Percentiles rank a stretch among this genome's conserved stretches.
Conservation (phyloP, 1,140 invertebrate species). For the Apolygus lucorum region DNA sequence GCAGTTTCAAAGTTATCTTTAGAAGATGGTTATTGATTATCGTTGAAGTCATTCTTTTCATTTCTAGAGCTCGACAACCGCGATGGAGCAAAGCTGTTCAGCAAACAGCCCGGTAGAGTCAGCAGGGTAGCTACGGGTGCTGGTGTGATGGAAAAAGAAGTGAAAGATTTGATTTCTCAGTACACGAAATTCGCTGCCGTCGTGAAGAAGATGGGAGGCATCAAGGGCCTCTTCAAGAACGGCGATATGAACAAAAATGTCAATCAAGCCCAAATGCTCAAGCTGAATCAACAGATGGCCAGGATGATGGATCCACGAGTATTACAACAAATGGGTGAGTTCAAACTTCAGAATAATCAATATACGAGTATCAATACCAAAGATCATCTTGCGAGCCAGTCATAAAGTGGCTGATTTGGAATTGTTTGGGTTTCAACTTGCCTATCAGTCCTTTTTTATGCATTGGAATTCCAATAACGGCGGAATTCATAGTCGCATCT, state of each 20-base stretch:
- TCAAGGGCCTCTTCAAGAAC: slow-evolving; percentile 97
- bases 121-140: slow-evolving; percentile 87
- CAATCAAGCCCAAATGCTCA: slow-evolving; percentile 96
- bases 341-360: no score
- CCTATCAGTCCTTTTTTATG: no score
- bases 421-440: no score
- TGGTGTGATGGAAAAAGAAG: slow-evolving; percentile 90
- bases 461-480: no score
- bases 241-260: slow-evolving; percentile 99
- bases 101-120: slow-evolving; percentile 79
- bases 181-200: slow-evolving; percentile 99
- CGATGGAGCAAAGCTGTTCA: slow-evolving; percentile 96
- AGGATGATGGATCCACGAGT: slow-evolving; percentile 99
- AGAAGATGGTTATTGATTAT: no score
- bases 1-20: no score
- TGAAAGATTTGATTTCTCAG: slow-evolving; percentile 94
- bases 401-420: no score
- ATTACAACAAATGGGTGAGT: slow-evolving; percentile 81
- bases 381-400: no score
- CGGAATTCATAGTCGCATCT: no score
- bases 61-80: slow-evolving; percentile 79
- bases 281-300: slow-evolving; percentile 99
- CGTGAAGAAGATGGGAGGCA: slow-evolving; percentile 99
- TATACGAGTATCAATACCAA: no score
- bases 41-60: neutral